These are phyloP conservation scores for Boleophthalmus pectinirostris DNA, from an alignment of 2,113 vertebrate genomes.

Conservation along the genomic window DNA sequence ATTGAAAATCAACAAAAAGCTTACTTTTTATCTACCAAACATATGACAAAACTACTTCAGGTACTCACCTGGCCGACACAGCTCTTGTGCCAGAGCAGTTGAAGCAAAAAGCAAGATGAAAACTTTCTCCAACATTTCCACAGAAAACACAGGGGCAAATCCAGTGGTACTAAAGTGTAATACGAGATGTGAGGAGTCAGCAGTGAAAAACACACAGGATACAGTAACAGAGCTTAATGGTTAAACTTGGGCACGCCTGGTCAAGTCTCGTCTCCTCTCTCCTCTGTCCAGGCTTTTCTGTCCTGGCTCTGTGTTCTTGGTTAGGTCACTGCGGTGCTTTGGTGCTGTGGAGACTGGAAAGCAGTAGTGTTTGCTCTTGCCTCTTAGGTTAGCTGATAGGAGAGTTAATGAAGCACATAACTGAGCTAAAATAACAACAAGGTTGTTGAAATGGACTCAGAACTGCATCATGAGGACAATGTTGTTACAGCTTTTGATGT, in stretches of 20 bases:
- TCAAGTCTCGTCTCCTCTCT: not conserved
- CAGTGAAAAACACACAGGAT: conserved; percentile 7
- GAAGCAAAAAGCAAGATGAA: conserved; percentile 65
- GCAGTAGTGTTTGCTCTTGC: conserved; percentile 55
- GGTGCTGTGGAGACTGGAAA: not conserved
- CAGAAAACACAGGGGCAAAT: conserved; percentile 36
- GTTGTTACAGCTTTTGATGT: not conserved
- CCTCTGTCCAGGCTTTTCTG: not conserved
- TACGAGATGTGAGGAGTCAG: conserved; percentile 53
- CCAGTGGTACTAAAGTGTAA: conserved; percentile 47
- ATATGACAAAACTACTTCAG: not conserved
- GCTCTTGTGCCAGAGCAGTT: conserved; percentile 50
- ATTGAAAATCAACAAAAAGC: not conserved
- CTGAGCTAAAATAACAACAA: conserved; percentile 7
- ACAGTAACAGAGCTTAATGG: conserved; percentile 59
- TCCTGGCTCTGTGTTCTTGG: conserved; percentile 1
- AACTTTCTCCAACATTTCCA: conserved; percentile 74
- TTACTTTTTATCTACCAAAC: not conserved
- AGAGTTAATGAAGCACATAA: conserved; percentile 22
- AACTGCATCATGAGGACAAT: conserved; percentile 8
- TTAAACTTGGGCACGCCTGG: conserved; percentile 65
- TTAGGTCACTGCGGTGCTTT: not conserved
- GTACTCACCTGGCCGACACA: conserved; percentile 77
- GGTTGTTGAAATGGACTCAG: conserved; percentile 34
- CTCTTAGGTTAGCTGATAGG: conserved; percentile 18